Conservation (phyloP, 2,113 vertebrate genomes). For the cat (Felis catus) region F.catus_Fca126_mat1.0 CM031420.1:119190501-119191000, state of each 20-base stretch:
- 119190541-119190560: background rate
- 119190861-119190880: background rate
- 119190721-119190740: too few relatives aligned
- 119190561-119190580: background rate
- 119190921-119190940: background rate
- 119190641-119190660: background rate
- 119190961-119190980: background rate
- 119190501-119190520: background rate
- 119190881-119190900: conserved; percentile 13
- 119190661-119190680: background rate
- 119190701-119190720: too few relatives aligned
- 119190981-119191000: background rate
- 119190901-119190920: background rate
- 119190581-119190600: background rate
- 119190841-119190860: background rate
- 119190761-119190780: background rate
- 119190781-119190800: conserved; percentile 18
- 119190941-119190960: background rate
- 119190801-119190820: conserved; percentile 12
- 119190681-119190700: too few relatives aligned
- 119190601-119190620: background rate
- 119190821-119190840: background rate
- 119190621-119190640: background rate
- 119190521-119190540: background rate
- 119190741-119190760: too few relatives aligned